phyloP scores from a whole-genome alignment of 2,113 vertebrate genomes.

The Dipodomys spectabilis region DNA sequence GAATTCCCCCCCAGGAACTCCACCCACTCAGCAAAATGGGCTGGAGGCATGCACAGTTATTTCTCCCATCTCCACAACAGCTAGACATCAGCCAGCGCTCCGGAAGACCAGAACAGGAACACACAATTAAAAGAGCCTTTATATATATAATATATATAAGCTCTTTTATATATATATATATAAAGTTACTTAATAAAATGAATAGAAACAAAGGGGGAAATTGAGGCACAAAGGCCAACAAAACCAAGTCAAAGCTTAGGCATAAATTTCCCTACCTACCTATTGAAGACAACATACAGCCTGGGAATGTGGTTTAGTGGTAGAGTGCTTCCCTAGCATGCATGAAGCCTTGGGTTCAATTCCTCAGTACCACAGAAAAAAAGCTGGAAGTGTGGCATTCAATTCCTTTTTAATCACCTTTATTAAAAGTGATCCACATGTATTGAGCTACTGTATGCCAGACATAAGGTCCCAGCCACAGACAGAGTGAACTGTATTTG shows the following conservation, averaged over 20 bases:
- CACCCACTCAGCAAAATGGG: background rate
- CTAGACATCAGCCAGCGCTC: background rate
- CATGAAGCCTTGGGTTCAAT: no score
- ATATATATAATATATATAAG: no score
- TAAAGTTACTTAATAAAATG: background rate
- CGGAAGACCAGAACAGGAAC: background rate
- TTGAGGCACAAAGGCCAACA: background rate
- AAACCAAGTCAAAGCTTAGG: background rate
- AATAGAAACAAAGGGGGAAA: constrained; percentile 23
- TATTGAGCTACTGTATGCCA: background rate
- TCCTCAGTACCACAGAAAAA: no score
- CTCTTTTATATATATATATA: no score
- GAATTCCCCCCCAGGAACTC: constrained; percentile 17
- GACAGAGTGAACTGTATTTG: background rate
- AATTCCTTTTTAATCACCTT: background rate
- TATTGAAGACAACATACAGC: background rate
- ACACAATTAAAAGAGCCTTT: no score
- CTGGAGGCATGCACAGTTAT: background rate
- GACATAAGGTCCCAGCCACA: background rate
- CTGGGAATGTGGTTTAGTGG: background rate
- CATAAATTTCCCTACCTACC: background rate
- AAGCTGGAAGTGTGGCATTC: background rate
- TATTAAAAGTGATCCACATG: background rate
- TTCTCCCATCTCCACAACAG: background rate
- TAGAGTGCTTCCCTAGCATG: no score